Percentiles rank a stretch among this genome's conserved stretches.
These are phyloP conservation scores for Drosophila fuyamai DNA, from an alignment of 1,140 invertebrate genomes.

Conservation along the genomic window DNA sequence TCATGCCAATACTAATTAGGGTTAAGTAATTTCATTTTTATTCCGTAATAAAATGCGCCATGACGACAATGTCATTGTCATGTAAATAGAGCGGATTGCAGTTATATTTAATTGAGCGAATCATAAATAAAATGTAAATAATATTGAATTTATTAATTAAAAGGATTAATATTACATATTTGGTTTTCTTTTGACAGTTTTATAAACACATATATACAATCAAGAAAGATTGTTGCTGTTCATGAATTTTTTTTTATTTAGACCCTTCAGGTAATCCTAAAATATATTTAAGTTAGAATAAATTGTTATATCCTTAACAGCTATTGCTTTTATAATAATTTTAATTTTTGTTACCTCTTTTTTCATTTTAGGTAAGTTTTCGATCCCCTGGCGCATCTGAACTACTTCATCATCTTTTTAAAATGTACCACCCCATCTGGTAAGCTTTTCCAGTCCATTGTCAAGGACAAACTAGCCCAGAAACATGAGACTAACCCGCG, in stretches of 20 bases:
- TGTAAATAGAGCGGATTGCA: neutral
- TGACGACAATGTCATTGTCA: neutral
- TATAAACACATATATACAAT: no score
- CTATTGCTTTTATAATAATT: neutral
- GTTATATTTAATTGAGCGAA: neutral
- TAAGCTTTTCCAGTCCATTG: conserved; percentile 46
- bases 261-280: no score
- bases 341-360: neutral
- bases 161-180: neutral
- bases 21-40: conserved; percentile 65
- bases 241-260: no score
- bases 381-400: conserved; percentile 2
- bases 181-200: no score
- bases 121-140: neutral
- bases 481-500: conserved; percentile 37
- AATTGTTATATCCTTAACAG: neutral
- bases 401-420: neutral
- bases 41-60: neutral
- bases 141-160: neutral
- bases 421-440: neutral
- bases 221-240: no score
- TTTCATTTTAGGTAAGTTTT: conserved; percentile 58
- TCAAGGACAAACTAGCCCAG: conserved; percentile 62
- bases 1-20: conserved; percentile 69
- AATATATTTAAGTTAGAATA: neutral